Conservation (phyloP, 2,113 vertebrate species). For the pig (Sus scrofa) region T2T-Sscrofa CM000816.6:4120001-4120500, state of each 20-base stretch:
- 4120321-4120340: not conserved
- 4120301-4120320: fast-evolving
- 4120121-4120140: fast-evolving
- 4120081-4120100: not conserved
- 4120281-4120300: not conserved
- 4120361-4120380: not conserved
- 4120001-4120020: not conserved
- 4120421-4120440: fast-evolving
- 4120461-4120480: not conserved
- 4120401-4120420: not conserved
- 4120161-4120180: not conserved
- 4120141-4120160: not conserved
- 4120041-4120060: not conserved
- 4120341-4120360: not conserved
- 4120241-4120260: constrained; percentile 5
- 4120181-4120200: fast-evolving
- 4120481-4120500: not conserved
- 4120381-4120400: not conserved
- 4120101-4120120: not conserved
- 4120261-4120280: not conserved
- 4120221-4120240: constrained; percentile 70
- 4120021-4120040: not conserved
- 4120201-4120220: not conserved
- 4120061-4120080: no score
- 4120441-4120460: not conserved